A percentile compares a stretch with the other conserved stretches of the same genome.
phyloP scores from a whole-genome alignment of 2,888 invertebrate genomes.

The Prenolepis imparis region DNA sequence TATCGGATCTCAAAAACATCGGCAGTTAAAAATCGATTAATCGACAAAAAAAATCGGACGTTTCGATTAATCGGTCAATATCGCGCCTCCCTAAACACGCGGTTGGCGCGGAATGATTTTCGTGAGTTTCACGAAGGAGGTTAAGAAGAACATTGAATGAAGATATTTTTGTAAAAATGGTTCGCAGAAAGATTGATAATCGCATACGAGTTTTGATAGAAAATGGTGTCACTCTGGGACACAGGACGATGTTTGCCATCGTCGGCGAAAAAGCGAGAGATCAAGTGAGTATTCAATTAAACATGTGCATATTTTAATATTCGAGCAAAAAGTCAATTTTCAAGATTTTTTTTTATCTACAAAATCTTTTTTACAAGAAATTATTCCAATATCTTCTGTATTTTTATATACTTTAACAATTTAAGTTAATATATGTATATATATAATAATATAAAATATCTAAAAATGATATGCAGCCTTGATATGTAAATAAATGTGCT shows the following conservation, averaged over 20 bases:
- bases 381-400: too few relatives aligned
- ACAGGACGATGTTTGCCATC: conserved; percentile 97
- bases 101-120: background rate
- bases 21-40: too few relatives aligned
- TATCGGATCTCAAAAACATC: too few relatives aligned
- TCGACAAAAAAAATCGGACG: too few relatives aligned
- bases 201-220: conserved; percentile 98
- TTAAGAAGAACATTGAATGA: conserved; percentile 11
- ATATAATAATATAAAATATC: too few relatives aligned
- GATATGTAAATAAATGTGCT: too few relatives aligned
- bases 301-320: background rate
- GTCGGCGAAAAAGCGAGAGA: conserved; percentile 98
- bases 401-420: background rate
- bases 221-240: conserved; percentile 96
- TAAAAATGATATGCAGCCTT: too few relatives aligned
- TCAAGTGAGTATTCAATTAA: conserved; percentile 90
- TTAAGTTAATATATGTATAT: too few relatives aligned
- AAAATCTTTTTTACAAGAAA: too few relatives aligned
- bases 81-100: too few relatives aligned
- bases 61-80: too few relatives aligned
- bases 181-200: conserved; percentile 98
- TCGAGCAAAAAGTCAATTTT: too few relatives aligned
- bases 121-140: background rate
- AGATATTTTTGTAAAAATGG: conserved; percentile 89
- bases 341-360: background rate